Evolutionary conservation across 2,797 vertebrate species (phyloP).

Genomic region (Sitta carolinensis): DNA sequence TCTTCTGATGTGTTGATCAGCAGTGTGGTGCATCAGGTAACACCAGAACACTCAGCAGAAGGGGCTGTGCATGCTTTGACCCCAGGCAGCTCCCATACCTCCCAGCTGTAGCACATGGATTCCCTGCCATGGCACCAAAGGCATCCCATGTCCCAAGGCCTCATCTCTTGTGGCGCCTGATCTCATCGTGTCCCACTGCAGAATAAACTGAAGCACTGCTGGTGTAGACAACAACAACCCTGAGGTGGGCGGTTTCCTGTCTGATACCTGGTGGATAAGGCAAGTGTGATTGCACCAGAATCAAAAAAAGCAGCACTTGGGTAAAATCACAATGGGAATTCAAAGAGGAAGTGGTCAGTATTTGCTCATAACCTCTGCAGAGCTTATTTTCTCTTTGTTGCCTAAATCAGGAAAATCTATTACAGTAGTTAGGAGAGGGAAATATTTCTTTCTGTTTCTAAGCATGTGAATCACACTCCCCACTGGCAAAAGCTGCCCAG

Average conservation of each 20-base stretch:
- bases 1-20: background rate
- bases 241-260: background rate
- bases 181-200: background rate
- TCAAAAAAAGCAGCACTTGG: background rate
- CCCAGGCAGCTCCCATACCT: background rate
- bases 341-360: background rate
- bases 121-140: background rate
- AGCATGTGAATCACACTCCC: background rate
- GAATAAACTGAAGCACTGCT: background rate
- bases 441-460: slow-evolving; percentile 24
- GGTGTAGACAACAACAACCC: background rate
- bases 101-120: background rate
- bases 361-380: background rate
- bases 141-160: background rate
- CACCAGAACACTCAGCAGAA: background rate
- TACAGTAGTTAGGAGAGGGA: background rate
- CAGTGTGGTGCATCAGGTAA: background rate
- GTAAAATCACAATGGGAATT: background rate
- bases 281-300: background rate
- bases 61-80: accelerated
- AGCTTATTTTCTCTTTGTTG: background rate
- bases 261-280: background rate
- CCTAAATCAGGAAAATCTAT: background rate
- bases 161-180: background rate
- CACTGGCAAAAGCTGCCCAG: background rate